These are phyloP conservation scores for Harpalus rufipes DNA, from an alignment of 2,888 invertebrate genomes.

Conservation along the genomic window DNA sequence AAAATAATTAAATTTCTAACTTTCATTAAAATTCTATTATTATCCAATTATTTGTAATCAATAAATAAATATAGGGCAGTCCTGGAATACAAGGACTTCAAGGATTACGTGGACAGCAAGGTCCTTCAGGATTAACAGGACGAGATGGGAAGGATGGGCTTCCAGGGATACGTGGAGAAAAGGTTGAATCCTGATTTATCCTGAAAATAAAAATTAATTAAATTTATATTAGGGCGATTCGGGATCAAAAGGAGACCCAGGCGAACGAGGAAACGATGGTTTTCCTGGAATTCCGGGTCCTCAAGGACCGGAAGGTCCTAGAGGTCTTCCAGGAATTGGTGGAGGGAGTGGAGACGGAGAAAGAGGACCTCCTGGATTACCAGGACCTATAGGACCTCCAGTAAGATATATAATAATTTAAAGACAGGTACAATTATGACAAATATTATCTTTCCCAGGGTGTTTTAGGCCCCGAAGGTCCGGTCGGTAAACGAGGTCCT, in stretches of 20 bases:
- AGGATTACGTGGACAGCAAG: constrained; percentile 76
- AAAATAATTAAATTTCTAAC: constrained; percentile 8
- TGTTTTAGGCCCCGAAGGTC: constrained; percentile 70
- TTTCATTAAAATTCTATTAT: not conserved
- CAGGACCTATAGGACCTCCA: constrained; percentile 70
- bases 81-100: constrained; percentile 77
- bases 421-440: constrained; percentile 71
- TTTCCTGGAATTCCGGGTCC: constrained; percentile 78
- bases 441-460: constrained; percentile 64
- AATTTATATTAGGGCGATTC: constrained; percentile 36
- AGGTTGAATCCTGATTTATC: constrained; percentile 68
- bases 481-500: constrained; percentile 64
- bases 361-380: constrained; percentile 76
- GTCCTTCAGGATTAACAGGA: constrained; percentile 77
- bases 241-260: constrained; percentile 72
- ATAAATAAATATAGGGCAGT: constrained; percentile 70
- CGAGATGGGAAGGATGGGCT: constrained; percentile 75
- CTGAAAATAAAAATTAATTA: constrained; percentile 69
- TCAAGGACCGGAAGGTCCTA: constrained; percentile 72
- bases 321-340: constrained; percentile 69
- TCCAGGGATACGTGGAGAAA: constrained; percentile 77
- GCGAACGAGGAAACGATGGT: constrained; percentile 72
- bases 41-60: not conserved
- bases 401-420: constrained; percentile 68
- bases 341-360: constrained; percentile 67